phyloP scores from a whole-genome alignment of 2,888 invertebrate species.

The Sceliomorpha sp. region DNA sequence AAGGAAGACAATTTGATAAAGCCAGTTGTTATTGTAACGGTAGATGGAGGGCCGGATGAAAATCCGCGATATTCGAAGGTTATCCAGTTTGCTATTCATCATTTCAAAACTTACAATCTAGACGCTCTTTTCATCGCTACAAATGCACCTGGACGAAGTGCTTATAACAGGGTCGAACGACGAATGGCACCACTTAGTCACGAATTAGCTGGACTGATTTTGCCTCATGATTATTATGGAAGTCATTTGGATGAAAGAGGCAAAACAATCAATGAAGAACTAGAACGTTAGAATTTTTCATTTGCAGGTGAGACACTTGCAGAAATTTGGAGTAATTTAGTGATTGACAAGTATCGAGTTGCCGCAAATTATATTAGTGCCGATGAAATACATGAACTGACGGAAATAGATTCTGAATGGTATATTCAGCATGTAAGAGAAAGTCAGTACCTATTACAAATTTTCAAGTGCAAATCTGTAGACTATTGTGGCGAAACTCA shows the following conservation, averaged over 20 bases:
- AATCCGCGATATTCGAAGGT: slow-evolving; percentile 62
- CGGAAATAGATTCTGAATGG: slow-evolving; percentile 57
- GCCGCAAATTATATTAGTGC: slow-evolving; percentile 37
- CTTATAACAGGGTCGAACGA: slow-evolving; percentile 71
- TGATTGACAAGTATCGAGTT: slow-evolving; percentile 63
- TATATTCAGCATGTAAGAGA: slow-evolving; percentile 59
- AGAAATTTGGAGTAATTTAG: slow-evolving; percentile 65
- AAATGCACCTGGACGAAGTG: slow-evolving; percentile 66
- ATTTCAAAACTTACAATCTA: slow-evolving; percentile 59
- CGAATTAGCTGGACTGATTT: slow-evolving; percentile 64
- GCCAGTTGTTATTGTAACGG: slow-evolving; percentile 66
- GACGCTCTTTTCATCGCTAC: slow-evolving; percentile 62
- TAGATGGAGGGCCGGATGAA: slow-evolving; percentile 63
- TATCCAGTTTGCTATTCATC: slow-evolving; percentile 57
- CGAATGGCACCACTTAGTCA: slow-evolving; percentile 65
- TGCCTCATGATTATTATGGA: slow-evolving; percentile 64
- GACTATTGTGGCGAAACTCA: slow-evolving; percentile 2
- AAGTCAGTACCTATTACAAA: slow-evolving; percentile 61
- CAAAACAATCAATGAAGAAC: slow-evolving; percentile 63
- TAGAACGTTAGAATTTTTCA: slow-evolving; percentile 71
- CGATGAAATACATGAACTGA: slow-evolving; percentile 62
- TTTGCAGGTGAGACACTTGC: slow-evolving; percentile 69
- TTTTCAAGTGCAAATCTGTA: slow-evolving; percentile 6
- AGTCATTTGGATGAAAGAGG: slow-evolving; percentile 64
- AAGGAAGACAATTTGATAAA: slow-evolving; percentile 54